Percentiles rank a stretch among this genome's conserved stretches.
These are phyloP conservation scores for Oophaga pumilio DNA, from an alignment of 2,113 vertebrate species.

Conservation along the genomic window DNA sequence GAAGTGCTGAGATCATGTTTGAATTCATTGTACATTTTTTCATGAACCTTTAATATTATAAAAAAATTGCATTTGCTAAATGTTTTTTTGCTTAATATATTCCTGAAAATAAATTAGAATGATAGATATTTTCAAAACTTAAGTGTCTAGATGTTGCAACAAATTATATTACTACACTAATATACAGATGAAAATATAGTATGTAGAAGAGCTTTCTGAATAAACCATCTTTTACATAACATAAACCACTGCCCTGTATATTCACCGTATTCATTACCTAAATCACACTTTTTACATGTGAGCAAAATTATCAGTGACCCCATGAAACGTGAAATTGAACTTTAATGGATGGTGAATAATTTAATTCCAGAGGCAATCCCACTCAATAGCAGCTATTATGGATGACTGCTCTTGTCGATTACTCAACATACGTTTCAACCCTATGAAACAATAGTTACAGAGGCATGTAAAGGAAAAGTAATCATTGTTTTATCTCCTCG, in stretches of 20 bases:
- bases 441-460: neutral
- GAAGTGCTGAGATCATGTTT: no score
- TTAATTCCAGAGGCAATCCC: neutral
- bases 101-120: no score
- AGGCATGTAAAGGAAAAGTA: neutral
- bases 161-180: neutral
- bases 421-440: neutral
- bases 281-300: conserved; percentile 23
- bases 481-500: neutral
- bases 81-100: no score
- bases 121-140: neutral
- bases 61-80: no score
- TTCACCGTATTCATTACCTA: neutral
- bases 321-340: conserved; percentile 35
- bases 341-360: conserved; percentile 27
- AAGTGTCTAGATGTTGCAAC: neutral
- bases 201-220: neutral
- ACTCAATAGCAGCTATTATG: neutral
- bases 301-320: conserved; percentile 20
- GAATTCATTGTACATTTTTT: no score
- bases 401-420: neutral
- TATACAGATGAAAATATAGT: neutral
- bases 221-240: neutral
- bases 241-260: neutral
- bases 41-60: no score